Evolutionary conservation across 1,140 invertebrate species (phyloP), one percentile per base, ranked within the genome.

Genomic region (Macrotrachela quadricornifera): DNA sequence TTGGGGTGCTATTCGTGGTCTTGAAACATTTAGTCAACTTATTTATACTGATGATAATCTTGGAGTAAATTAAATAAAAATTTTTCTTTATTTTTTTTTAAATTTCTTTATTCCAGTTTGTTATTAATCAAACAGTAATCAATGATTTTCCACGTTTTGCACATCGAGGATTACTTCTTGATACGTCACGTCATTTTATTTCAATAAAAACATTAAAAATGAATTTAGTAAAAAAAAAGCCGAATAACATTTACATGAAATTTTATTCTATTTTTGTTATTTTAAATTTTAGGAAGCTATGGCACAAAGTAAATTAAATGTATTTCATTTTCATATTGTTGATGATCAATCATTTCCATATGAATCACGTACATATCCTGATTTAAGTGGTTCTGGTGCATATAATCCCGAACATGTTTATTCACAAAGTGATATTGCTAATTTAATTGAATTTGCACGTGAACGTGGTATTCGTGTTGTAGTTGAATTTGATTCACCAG

Each of bases 311-410:
- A 46, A 46, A 21, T 13, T 46, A 42, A 74, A 78, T 59, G 70
- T 76, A 30, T 65, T 78, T 39, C 76, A 78, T 61, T 78, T 85
- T 86, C 86, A 92, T 65, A 82, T 92, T 21, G 79, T 83, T 0
- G 87, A 92, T 64, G 83, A 88, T 62, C 79, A 84, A 57, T 81
- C 82, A 58, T 92, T 91, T 65, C 85, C 87, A 0, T 91, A 82
- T 64, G 71, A 79, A 51, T 87, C 83, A 21, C 21, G 40, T 38
- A 45, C 53, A 60, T 51, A 49, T 39, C 51, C 44, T 14, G 39
- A 43, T 37, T 21, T 50, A 18, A 56, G 50, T 70, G 74, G 0
- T 30, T 2, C 21, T 63, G 54, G 48, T 12, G 54, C 54, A 45
- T 55, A 40, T 50, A 49, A 59, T n/a, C 57, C 71, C 1, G 67